These are phyloP conservation scores for Sinotaia quadrata DNA, from an alignment of 2,888 invertebrate genomes.

Conservation along the genomic window DNA sequence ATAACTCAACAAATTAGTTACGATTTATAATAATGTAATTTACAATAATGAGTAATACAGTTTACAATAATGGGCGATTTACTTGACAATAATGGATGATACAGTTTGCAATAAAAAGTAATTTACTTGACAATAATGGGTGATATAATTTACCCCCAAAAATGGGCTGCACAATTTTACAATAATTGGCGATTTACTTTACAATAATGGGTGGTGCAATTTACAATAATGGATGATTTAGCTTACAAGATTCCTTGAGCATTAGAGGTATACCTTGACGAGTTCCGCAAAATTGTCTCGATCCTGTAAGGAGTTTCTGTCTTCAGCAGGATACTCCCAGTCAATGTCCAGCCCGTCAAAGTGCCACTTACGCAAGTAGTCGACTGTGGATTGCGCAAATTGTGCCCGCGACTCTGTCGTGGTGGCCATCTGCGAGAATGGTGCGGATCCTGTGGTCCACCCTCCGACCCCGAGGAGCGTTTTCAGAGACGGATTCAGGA, in stretches of 20 bases:
- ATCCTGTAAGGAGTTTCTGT: conserved; percentile 64
- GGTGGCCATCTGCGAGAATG: conserved; percentile 59
- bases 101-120: no score
- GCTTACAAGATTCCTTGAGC: background rate
- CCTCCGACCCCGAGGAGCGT: conserved; percentile 91
- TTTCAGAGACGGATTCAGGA: conserved; percentile 81
- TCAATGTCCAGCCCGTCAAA: conserved; percentile 92
- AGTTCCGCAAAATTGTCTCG: conserved; percentile 53
- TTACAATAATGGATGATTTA: no score
- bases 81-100: no score
- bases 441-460: conserved; percentile 91
- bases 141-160: no score
- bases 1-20: no score
- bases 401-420: conserved; percentile 44
- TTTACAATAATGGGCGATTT: no score
- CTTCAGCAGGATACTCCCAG: conserved; percentile 87
- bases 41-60: no score
- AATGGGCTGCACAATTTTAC: no score
- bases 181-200: no score
- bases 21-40: no score
- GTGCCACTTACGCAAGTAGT: conserved; percentile 71
- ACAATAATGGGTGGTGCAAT: no score
- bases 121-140: no score
- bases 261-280: conserved; percentile 54
- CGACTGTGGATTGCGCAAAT: conserved; percentile 52